Conservation (phyloP, 2,888 invertebrate genomes). For the Drosophila lacicola region DNA sequence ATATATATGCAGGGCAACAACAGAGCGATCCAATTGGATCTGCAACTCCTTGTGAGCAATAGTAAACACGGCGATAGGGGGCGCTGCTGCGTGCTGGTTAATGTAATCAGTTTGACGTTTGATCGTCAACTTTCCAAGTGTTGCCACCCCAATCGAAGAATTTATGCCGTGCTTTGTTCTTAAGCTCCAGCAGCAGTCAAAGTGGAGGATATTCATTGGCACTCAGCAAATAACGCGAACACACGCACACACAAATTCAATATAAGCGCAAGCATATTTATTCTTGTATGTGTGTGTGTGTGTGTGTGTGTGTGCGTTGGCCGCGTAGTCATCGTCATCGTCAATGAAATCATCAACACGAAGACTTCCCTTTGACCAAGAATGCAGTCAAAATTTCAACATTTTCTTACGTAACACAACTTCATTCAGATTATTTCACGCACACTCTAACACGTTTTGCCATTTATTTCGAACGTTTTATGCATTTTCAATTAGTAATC, state of each 20-base stretch:
- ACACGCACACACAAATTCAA: constrained; percentile 12
- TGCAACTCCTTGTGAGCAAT: constrained; percentile 39
- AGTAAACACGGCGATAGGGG: constrained; percentile 30
- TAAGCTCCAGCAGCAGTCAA: constrained; percentile 32
- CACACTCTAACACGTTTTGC: constrained; percentile 64
- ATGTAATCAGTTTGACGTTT: constrained; percentile 49
- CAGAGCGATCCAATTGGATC: constrained; percentile 33
- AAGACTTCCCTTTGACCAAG: constrained; percentile 52
- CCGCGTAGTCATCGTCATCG: constrained; percentile 64
- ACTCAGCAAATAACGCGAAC: constrained; percentile 47
- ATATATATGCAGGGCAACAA: constrained; percentile 6
- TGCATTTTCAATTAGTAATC: constrained; percentile 64
- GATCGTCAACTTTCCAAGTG: constrained; percentile 41
- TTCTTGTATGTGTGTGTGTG: constrained; percentile 20
- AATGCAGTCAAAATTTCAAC: constrained; percentile 56
- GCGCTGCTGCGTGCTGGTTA: constrained; percentile 6
- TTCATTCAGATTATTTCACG: constrained; percentile 63
- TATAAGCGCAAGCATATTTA: constrained; percentile 7
- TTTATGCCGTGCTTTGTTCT: constrained; percentile 29
- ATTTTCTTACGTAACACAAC: constrained; percentile 79
- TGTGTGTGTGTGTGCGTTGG: constrained; percentile 35
- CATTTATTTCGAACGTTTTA: constrained; percentile 37
- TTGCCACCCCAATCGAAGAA: constrained; percentile 32
- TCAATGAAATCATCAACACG: constrained; percentile 78
- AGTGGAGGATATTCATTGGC: constrained; percentile 47